Evolutionary conservation across 2,113 vertebrate species (phyloP).

Genomic region (Elephantulus edwardii): DNA sequence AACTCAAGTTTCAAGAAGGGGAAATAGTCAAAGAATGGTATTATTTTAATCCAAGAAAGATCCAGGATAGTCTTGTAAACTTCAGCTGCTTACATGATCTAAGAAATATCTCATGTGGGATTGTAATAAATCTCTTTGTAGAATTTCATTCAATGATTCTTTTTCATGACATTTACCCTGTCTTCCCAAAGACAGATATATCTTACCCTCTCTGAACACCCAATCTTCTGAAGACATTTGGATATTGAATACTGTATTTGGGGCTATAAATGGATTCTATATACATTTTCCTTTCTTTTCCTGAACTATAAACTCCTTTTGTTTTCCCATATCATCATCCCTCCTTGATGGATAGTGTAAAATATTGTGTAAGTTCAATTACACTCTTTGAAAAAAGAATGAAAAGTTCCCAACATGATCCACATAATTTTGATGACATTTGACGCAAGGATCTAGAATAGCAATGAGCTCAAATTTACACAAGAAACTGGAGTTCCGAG

Average conservation of each 20-base stretch:
- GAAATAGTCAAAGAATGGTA: not conserved
- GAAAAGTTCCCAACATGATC: not conserved
- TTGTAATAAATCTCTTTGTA: too few relatives aligned
- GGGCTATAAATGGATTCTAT: not conserved
- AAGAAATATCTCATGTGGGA: not conserved
- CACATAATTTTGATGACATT: not conserved
- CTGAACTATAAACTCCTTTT: not conserved
- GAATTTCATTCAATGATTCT: not conserved
- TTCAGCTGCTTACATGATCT: not conserved
- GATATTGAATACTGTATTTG: not conserved
- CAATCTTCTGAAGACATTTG: not conserved
- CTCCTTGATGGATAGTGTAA: not conserved
- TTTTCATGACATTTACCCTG: not conserved
- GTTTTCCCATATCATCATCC: not conserved
- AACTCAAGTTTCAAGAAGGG: not conserved
- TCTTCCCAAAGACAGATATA: not conserved
- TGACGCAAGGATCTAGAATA: not conserved
- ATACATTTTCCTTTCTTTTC: not conserved
- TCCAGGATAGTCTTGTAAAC: not conserved
- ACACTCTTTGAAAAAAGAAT: not conserved
- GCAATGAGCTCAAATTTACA: not conserved
- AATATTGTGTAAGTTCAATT: constrained; percentile 6
- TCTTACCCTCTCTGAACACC: not conserved
- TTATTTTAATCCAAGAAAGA: constrained; percentile 25
- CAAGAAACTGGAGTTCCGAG: not conserved